Conservation (phyloP, 2,888 invertebrate genomes). For the Drosophila mettleri region DNA sequence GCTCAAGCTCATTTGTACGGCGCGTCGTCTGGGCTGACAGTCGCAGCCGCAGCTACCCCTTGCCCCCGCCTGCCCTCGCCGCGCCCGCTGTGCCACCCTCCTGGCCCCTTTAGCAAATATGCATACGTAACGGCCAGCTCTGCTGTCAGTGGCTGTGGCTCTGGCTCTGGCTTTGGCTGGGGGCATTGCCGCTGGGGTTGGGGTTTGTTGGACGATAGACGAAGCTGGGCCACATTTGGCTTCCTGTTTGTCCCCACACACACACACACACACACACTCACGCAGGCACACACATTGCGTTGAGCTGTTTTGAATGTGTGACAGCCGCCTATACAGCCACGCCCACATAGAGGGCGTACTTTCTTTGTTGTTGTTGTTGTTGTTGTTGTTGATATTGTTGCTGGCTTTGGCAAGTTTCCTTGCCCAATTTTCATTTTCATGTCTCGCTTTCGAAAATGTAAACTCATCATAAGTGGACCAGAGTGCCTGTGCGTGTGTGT, state of each 20-base stretch:
- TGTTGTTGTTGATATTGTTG: constrained; percentile 35
- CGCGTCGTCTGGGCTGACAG: constrained; percentile 39
- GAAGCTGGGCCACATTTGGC: constrained; percentile 72
- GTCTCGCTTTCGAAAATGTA: constrained; percentile 74
- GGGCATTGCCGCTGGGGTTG: neutral
- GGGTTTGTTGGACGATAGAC: constrained; percentile 58
- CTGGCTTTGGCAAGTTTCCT: constrained; percentile 59
- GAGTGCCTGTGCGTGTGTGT: constrained; percentile 29
- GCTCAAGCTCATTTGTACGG: constrained; percentile 81
- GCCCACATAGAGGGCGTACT: constrained; percentile 48
- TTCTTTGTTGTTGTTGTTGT: constrained; percentile 40
- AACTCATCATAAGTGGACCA: constrained; percentile 81
- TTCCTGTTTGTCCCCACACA: constrained; percentile 57
- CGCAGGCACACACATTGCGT: constrained; percentile 8
- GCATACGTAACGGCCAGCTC: constrained; percentile 79
- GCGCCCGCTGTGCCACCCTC: neutral
- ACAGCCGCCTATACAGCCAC: constrained; percentile 61
- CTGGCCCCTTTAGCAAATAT: constrained; percentile 54
- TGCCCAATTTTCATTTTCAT: constrained; percentile 77
- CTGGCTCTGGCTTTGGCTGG: too few species aligned
- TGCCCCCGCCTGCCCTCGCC: neutral
- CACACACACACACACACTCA: neutral
- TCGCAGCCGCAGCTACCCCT: constrained; percentile 18
- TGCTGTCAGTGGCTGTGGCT: constrained; percentile 20
- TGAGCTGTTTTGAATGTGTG: constrained; percentile 80